A percentile compares a stretch with the other conserved stretches of the same genome.
Evolutionary conservation across 2,888 invertebrate genomes (phyloP).

Genomic region (Callinectes sapidus): DNA sequence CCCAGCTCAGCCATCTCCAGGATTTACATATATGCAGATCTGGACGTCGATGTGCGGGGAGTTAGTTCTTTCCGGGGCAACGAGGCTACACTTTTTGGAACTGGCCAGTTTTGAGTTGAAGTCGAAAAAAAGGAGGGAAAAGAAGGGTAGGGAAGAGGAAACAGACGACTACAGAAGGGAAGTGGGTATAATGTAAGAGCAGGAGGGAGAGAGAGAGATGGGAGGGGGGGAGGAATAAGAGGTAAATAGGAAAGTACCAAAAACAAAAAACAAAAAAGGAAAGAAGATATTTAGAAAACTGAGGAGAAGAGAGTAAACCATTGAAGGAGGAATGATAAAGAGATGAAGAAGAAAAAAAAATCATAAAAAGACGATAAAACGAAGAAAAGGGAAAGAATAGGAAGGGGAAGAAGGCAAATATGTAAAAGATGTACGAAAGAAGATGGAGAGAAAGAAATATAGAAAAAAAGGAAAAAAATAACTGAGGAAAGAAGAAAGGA

Average conservation of each 20-base stretch:
- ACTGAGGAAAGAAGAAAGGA: too few species aligned
- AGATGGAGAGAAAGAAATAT: too few species aligned
- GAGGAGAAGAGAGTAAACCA: too few species aligned
- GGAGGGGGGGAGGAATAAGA: neutral
- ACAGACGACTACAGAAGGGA: too few species aligned
- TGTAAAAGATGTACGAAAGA: neutral
- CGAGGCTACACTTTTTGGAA: neutral
- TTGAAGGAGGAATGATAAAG: too few species aligned
- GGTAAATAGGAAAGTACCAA: neutral
- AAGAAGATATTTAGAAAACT: neutral
- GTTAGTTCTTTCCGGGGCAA: neutral
- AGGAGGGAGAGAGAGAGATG: neutral
- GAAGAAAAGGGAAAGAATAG: neutral
- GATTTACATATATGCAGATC: neutral
- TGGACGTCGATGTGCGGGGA: neutral
- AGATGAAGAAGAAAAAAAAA: too few species aligned
- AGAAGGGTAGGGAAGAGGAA: neutral
- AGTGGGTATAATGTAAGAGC: too few species aligned
- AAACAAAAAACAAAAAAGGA: neutral
- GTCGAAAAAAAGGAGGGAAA: neutral
- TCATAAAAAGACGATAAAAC: too few species aligned
- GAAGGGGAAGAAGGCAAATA: neutral
- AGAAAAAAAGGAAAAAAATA: too few species aligned
- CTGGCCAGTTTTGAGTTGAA: neutral
- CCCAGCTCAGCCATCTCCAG: neutral